Conservation (phyloP, 2,113 vertebrate species). For the Ophiodon elongatus region DNA sequence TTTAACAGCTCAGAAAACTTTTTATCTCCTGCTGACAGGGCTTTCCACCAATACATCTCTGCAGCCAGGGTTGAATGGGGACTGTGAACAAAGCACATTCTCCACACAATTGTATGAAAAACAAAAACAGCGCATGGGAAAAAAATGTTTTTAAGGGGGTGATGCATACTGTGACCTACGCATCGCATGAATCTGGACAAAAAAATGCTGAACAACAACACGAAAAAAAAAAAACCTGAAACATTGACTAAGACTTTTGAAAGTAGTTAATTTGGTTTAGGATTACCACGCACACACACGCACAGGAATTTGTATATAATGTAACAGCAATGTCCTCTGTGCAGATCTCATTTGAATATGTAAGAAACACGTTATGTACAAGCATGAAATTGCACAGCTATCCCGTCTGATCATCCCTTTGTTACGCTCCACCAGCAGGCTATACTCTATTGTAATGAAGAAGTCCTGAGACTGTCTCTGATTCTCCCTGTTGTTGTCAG, state of each 20-base stretch:
- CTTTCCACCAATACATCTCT: constrained; percentile 63
- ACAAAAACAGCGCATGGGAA: constrained; percentile 71
- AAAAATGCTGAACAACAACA: constrained; percentile 29
- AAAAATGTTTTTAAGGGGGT: constrained; percentile 35
- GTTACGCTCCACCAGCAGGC: constrained; percentile 60
- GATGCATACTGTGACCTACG: constrained; percentile 51
- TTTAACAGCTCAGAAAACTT: constrained; percentile 17
- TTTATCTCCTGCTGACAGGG: constrained; percentile 56
- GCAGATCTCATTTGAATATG: constrained; percentile 59
- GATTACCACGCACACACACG: not conserved
- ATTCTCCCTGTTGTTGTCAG: constrained; percentile 77
- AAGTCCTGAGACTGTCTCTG: constrained; percentile 74
- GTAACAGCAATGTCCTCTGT: not conserved
- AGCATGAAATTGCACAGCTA: constrained; percentile 74
- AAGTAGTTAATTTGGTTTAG: not conserved
- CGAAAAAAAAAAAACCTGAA: not conserved
- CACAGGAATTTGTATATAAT: not conserved
- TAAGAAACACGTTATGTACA: constrained; percentile 45
- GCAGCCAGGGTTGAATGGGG: constrained; percentile 53
- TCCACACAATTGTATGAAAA: constrained; percentile 68
- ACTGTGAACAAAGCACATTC: constrained; percentile 78
- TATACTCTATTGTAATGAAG: constrained; percentile 69
- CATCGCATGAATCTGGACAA: constrained; percentile 33
- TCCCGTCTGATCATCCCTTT: constrained; percentile 60
- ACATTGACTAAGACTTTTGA: not conserved